Evolutionary conservation across 1,140 invertebrate genomes (phyloP).

Genomic region (Hypothenemus hampei): DNA sequence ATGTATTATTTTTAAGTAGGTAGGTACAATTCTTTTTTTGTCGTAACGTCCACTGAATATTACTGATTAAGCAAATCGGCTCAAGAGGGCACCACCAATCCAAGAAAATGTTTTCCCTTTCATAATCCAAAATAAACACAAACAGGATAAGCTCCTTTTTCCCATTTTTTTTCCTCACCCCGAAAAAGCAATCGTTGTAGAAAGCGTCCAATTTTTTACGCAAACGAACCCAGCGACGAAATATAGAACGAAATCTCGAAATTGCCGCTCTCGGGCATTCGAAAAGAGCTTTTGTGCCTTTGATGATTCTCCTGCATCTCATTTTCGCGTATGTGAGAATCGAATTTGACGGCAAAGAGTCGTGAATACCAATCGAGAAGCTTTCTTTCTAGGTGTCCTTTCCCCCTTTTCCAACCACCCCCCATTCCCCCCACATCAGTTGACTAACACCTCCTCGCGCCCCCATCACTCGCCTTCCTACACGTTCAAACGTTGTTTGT

Average conservation of each 20-base stretch:
- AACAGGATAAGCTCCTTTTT: conserved; percentile 24
- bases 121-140: conserved; percentile 24
- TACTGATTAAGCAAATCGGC: no score
- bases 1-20: no score
- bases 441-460: no score
- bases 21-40: no score
- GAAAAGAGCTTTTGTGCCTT: conserved; percentile 45
- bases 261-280: conserved; percentile 35
- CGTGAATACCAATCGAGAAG: conserved; percentile 45
- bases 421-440: conserved; percentile 1
- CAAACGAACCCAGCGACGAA: conserved; percentile 13
- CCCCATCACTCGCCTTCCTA: background rate
- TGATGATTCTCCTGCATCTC: conserved; percentile 47
- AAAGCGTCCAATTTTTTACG: conserved; percentile 25
- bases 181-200: conserved; percentile 22
- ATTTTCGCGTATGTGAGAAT: conserved; percentile 45
- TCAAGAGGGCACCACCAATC: no score
- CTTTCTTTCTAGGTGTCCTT: no score
- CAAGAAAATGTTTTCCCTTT: no score
- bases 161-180: background rate
- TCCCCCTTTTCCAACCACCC: background rate
- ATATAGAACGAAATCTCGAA: conserved; percentile 26
- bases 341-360: conserved; percentile 45
- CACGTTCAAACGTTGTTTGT: background rate
- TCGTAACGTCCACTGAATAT: no score